Conservation (phyloP, 2,113 vertebrate genomes). For the Rhinopomastus cyanomelas region DNA sequence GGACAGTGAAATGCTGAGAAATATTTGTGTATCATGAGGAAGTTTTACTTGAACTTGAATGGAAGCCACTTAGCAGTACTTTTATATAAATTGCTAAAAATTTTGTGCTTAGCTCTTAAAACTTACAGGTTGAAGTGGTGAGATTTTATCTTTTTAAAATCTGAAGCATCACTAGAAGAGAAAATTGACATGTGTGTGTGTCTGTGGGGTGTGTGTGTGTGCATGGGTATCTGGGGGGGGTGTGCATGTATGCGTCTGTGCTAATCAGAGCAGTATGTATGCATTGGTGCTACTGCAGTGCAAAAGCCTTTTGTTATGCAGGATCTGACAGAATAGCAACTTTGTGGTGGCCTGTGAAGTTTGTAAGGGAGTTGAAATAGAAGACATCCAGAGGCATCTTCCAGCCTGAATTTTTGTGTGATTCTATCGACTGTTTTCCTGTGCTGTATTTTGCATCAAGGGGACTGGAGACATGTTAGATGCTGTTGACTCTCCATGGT, state of each 20-base stretch:
- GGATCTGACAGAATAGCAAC: neutral
- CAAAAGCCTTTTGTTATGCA: neutral
- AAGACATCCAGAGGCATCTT: neutral
- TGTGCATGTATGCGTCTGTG: too few relatives aligned
- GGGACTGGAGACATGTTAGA: neutral
- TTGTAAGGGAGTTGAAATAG: neutral
- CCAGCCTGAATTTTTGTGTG: neutral
- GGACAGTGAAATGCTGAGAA: neutral
- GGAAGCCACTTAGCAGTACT: neutral
- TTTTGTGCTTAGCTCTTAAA: neutral
- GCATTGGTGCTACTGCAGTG: neutral
- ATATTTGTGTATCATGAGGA: neutral
- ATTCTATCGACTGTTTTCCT: neutral
- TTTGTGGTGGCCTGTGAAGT: neutral
- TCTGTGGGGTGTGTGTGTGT: neutral
- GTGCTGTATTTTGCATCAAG: neutral
- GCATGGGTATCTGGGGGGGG: neutral
- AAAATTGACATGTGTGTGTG: rapidly evolving
- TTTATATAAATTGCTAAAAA: neutral
- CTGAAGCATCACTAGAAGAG: neutral
- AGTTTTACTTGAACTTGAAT: neutral
- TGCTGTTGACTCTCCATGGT: neutral
- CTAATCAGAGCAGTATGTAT: too few relatives aligned
- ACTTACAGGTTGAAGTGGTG: neutral
- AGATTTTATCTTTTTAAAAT: neutral